A percentile compares a stretch with the other conserved stretches of the same genome.
phyloP scores from a whole-genome alignment of 2,888 invertebrate genomes.

The Epinotia nisella region DNA sequence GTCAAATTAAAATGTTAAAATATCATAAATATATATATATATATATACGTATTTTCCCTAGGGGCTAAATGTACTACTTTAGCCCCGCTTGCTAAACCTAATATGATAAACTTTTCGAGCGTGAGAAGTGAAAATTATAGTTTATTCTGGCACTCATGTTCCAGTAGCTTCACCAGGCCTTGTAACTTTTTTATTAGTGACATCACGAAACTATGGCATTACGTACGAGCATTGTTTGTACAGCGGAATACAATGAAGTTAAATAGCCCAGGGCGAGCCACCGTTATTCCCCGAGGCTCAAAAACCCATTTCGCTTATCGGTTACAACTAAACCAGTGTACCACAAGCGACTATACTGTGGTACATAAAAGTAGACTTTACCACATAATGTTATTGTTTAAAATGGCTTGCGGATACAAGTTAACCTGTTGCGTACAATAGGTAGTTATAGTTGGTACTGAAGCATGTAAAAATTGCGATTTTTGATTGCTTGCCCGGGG shows the following conservation, averaged over 20 bases:
- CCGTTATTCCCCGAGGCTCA: constrained; percentile 60
- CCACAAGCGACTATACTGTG: constrained; percentile 28
- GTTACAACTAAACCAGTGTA: constrained; percentile 53
- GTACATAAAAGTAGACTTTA: constrained; percentile 26
- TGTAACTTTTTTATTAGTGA: constrained; percentile 38
- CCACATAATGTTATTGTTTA: not conserved
- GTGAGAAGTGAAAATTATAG: too few relatives aligned
- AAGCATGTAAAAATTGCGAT: constrained; percentile 39
- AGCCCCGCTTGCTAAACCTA: too few relatives aligned
- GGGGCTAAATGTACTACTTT: too few relatives aligned
- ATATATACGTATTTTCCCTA: too few relatives aligned
- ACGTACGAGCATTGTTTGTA: constrained; percentile 43
- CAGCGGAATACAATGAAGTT: constrained; percentile 70
- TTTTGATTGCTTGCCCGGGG: constrained; percentile 37
- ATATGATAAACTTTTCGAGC: too few relatives aligned
- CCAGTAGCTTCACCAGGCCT: not conserved
- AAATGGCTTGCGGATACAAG: not conserved
- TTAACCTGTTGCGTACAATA: constrained; percentile 42
- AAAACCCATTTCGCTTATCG: constrained; percentile 71
- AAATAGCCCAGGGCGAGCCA: constrained; percentile 52
- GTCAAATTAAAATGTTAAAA: too few relatives aligned
- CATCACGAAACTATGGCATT: constrained; percentile 32
- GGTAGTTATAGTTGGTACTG: constrained; percentile 39
- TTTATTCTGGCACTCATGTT: not conserved
- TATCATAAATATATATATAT: too few relatives aligned